Evolutionary conservation across 2,888 invertebrate species (phyloP), one percentile per base, ranked within the genome.

Genomic region (Diarsia rubi): DNA sequence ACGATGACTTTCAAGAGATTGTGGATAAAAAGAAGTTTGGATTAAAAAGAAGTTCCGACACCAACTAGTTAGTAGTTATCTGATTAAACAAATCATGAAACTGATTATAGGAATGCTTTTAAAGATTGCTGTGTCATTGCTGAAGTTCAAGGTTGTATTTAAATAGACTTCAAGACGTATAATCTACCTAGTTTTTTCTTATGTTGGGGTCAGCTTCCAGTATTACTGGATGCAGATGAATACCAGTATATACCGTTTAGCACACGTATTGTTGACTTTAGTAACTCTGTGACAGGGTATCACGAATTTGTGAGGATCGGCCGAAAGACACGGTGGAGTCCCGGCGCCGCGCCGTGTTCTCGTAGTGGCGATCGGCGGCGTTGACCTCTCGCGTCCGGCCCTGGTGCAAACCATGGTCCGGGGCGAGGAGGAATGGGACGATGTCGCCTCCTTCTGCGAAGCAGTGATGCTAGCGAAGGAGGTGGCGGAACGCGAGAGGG

Each of bases 1-100:
- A 77, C 63, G 54, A 84, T 84, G 82, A 86, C 85, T 84, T 63
- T 84, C 0, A 44, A 45, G 66, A 75, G 84, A 86, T 86, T 3
- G 5, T 9, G 59, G 85, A 86, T 86, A 69, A 65, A n/a, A 78
- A 65, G 67, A 42, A 72, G 59, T 64, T 62, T 14, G 54, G 71
- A 71, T 73, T 59, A 72, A 69, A 80, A 84, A 63, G 62, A 86
- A 73, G 63, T 70, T 70, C 70, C 68, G 64, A 76, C 37, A n/a
- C 24, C 31, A 72, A 54, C 73, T 73, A 63, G 75, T 76, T 75
- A 62, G 31, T 0, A 31, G 16, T 63, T 84, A 79, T 83, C 86
- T 70, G 83, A 86, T 86, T 59, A 2, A 57, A 45, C 1, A 47
- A 65, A 75, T 64, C 59, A 14, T 67, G 63, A 27, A 67, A 63